Evolutionary conservation across 2,797 vertebrate genomes (phyloP).

Genomic region (Poeciliopsis paucimaculata): DNA sequence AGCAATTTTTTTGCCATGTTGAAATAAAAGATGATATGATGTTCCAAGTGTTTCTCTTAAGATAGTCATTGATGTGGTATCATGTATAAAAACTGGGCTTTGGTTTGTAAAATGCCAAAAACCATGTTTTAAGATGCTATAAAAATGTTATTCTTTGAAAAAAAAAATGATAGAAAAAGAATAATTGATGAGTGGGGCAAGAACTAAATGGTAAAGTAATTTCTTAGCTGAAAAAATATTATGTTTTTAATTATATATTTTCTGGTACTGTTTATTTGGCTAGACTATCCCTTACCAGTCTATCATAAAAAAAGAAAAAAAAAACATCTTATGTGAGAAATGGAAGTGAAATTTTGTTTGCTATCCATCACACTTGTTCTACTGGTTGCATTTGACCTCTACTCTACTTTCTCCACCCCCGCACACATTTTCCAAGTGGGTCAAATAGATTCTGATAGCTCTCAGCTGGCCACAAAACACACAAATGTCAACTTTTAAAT

Average conservation of each 20-base stretch:
- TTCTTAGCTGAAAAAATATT: background rate
- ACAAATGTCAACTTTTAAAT: constrained; percentile 18
- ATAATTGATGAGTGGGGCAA: no score
- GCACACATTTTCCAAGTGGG: constrained; percentile 16
- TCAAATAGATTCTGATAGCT: constrained; percentile 33
- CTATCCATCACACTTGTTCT: constrained; percentile 12
- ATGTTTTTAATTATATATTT: background rate
- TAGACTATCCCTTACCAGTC: background rate
- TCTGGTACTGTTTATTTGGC: background rate
- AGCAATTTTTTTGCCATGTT: background rate
- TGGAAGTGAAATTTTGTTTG: background rate
- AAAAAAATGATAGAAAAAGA: no score
- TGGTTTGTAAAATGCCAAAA: no score
- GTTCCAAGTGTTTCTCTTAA: background rate
- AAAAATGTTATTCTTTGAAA: no score
- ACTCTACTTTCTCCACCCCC: background rate
- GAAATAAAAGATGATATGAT: no score
- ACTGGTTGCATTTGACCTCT: constrained; percentile 21
- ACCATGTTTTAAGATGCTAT: no score
- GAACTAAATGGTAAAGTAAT: background rate
- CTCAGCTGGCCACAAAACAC: constrained; percentile 30
- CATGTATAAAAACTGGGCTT: no score
- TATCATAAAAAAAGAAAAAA: background rate
- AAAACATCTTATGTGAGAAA: background rate
- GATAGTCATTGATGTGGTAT: background rate